Evolutionary conservation across 35 echinoderm and acorn worm species (phyloP).

Genomic region (Amphiura filiformis): DNA sequence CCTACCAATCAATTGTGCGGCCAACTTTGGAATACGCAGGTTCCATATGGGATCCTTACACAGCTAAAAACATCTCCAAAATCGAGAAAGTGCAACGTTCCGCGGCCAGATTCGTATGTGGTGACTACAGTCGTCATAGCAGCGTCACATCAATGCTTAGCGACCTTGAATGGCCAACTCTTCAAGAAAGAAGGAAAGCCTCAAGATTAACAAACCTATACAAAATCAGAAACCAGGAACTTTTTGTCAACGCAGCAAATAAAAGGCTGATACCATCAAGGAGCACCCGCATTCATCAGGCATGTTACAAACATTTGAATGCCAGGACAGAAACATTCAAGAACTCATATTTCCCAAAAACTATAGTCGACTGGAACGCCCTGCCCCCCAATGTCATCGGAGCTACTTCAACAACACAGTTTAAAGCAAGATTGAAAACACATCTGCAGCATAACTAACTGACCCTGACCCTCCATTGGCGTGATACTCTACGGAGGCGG

Average conservation of each 20-base stretch:
- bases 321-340: background rate
- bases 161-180: background rate
- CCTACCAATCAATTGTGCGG: background rate
- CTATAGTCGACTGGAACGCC: background rate
- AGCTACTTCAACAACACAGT: no score
- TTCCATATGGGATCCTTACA: background rate
- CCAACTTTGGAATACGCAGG: background rate
- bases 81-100: background rate
- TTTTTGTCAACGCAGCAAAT: background rate
- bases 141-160: background rate
- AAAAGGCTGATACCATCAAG: background rate
- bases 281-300: background rate
- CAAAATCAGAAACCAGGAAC: background rate
- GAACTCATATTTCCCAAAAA: conserved; percentile 6
- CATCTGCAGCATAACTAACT: no score
- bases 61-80: background rate
- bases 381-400: no score
- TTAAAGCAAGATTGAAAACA: no score
- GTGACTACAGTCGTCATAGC: background rate
- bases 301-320: background rate
- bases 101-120: background rate
- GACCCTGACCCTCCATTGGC: no score
- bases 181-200: background rate
- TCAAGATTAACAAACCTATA: background rate
- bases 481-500: no score